These are phyloP conservation scores for Lutjanus erythropterus DNA, from an alignment of 2,113 vertebrate species.

Conservation along the genomic window DNA sequence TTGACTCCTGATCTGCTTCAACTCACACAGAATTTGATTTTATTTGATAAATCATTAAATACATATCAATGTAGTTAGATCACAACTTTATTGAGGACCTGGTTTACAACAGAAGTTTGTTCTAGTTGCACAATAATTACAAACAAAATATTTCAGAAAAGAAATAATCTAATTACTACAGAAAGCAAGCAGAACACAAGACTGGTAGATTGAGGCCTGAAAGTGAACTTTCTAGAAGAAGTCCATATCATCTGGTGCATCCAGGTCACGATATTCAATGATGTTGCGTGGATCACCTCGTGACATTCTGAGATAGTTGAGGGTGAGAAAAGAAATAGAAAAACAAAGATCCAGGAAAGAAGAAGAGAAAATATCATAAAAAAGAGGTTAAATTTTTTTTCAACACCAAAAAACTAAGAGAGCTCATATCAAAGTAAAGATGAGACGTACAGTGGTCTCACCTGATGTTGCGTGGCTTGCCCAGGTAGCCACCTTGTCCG, in stretches of 20 bases:
- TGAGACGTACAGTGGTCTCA: constrained; percentile 72
- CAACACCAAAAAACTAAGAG: not conserved
- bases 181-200: constrained; percentile 30
- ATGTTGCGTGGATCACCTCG: constrained; percentile 93
- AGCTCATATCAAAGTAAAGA: constrained; percentile 20
- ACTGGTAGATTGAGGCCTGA: not conserved
- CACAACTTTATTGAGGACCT: constrained; percentile 71
- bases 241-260: constrained; percentile 93
- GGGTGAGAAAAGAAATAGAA: not conserved
- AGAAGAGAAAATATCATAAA: not conserved
- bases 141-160: constrained; percentile 40
- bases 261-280: constrained; percentile 93
- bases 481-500: constrained; percentile 90
- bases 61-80: constrained; percentile 18
- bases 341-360: not conserved
- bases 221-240: constrained; percentile 87
- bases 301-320: constrained; percentile 86
- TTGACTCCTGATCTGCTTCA: not conserved
- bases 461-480: constrained; percentile 94
- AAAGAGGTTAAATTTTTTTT: not conserved
- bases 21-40: not conserved
- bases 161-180: constrained; percentile 22
- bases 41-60: constrained; percentile 7
- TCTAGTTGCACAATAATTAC: constrained; percentile 47
- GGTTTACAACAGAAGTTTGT: constrained; percentile 47